phyloP scores from a whole-genome alignment of 2,113 vertebrate genomes.

The Recurvirostra avosetta region DNA sequence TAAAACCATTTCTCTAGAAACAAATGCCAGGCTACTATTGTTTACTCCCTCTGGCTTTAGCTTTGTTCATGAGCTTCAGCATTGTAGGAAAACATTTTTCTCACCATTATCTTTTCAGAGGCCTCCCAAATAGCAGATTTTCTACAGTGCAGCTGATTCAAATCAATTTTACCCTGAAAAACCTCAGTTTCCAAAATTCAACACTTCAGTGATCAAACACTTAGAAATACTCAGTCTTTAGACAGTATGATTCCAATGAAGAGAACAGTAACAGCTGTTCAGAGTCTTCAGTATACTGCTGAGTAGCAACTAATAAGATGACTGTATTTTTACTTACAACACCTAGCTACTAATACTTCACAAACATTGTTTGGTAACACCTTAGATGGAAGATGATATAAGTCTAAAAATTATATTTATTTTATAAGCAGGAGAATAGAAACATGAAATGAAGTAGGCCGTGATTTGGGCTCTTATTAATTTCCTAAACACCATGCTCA shows the following conservation, averaged over 20 bases:
- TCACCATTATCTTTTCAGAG: neutral
- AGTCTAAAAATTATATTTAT: neutral
- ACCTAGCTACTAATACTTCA: neutral
- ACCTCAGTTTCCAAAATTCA: neutral
- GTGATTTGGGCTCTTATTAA: neutral
- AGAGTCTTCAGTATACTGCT: neutral
- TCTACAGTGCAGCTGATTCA: neutral
- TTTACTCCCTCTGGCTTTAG: neutral
- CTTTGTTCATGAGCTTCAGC: neutral
- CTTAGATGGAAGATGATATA: neutral
- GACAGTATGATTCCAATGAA: neutral
- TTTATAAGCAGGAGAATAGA: neutral
- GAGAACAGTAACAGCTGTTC: neutral
- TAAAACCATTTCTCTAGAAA: neutral
- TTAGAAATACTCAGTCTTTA: neutral
- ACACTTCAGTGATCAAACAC: neutral
- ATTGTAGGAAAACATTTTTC: neutral
- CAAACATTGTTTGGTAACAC: neutral
- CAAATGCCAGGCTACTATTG: neutral
- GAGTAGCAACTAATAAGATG: neutral
- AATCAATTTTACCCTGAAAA: conserved; percentile 4
- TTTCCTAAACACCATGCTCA: neutral
- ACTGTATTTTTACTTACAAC: neutral
- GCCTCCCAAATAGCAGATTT: neutral
- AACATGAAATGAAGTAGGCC: neutral